Conservation (phyloP, 2,797 vertebrate species). For the Scyliorhinus canicula region DNA sequence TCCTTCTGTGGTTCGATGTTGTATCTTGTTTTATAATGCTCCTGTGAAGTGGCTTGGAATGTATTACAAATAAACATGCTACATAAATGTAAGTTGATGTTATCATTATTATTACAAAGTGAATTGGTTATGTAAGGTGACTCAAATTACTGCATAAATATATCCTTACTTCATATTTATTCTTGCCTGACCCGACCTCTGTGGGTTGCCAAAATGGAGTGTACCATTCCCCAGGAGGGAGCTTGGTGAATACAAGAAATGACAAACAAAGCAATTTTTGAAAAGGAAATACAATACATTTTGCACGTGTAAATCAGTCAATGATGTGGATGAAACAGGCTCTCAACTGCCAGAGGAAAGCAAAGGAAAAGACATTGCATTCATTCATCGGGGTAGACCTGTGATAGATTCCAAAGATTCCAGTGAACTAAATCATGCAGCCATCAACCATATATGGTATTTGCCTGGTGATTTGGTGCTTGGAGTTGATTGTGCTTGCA, state of each 20-base stretch:
- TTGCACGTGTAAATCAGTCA: not conserved
- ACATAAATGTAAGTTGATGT: no score
- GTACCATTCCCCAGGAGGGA: no score
- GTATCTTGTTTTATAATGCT: no score
- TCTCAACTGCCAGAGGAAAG: not conserved
- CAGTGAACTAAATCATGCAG: not conserved
- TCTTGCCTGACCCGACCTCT: not conserved
- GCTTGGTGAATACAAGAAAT: not conserved
- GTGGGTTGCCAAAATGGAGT: not conserved
- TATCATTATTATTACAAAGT: not conserved
- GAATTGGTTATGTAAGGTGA: no score
- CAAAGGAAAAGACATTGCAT: not conserved
- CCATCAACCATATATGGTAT: not conserved
- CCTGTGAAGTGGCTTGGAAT: no score
- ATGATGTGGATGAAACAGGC: not conserved
- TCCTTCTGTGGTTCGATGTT: no score
- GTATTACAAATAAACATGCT: no score
- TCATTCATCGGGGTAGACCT: not conserved
- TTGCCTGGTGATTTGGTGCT: not conserved
- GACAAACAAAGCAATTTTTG: not conserved
- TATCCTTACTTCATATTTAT: not conserved
- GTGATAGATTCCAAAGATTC: not conserved
- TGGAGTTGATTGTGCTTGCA: not conserved
- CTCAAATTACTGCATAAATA: not conserved
- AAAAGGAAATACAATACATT: not conserved